Conservation (phyloP, 2,113 vertebrate genomes). For the Perccottus glenii region DNA sequence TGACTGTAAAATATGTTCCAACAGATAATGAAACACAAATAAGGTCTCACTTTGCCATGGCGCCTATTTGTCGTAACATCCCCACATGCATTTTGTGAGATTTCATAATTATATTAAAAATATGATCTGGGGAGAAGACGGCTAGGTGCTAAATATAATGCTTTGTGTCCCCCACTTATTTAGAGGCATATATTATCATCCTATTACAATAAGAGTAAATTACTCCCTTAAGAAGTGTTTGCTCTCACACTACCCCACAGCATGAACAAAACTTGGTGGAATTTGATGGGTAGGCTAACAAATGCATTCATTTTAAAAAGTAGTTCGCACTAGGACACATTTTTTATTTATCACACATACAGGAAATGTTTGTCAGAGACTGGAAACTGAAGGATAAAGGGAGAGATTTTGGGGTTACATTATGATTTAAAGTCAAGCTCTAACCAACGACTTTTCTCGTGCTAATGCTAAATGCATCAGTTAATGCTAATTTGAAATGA, state of each 20-base stretch:
- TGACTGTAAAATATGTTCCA: slow-evolving; percentile 82
- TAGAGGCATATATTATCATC: slow-evolving; percentile 64
- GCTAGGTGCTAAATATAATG: slow-evolving; percentile 73
- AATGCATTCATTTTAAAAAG: too few species aligned
- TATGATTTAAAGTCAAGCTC: too few species aligned
- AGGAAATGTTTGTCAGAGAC: too few species aligned
- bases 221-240: slow-evolving; percentile 37
- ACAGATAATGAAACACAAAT: slow-evolving; percentile 85
- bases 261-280: too few species aligned
- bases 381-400: not conserved
- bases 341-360: too few species aligned
- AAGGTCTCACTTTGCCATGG: slow-evolving; percentile 72
- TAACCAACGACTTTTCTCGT: too few species aligned
- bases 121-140: slow-evolving; percentile 63
- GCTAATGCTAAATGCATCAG: too few species aligned
- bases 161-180: slow-evolving; percentile 53
- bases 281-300: too few species aligned
- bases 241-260: slow-evolving; percentile 8
- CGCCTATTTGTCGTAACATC: slow-evolving; percentile 75
- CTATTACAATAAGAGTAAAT: slow-evolving; percentile 55
- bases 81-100: slow-evolving; percentile 68
- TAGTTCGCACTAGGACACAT: too few species aligned
- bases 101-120: slow-evolving; percentile 76
- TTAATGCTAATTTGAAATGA: too few species aligned
- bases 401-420: too few species aligned